Evolutionary conservation across 2,888 invertebrate genomes (phyloP), one percentile per base, ranked within the genome.

Genomic region (Xestia xanthographa): DNA sequence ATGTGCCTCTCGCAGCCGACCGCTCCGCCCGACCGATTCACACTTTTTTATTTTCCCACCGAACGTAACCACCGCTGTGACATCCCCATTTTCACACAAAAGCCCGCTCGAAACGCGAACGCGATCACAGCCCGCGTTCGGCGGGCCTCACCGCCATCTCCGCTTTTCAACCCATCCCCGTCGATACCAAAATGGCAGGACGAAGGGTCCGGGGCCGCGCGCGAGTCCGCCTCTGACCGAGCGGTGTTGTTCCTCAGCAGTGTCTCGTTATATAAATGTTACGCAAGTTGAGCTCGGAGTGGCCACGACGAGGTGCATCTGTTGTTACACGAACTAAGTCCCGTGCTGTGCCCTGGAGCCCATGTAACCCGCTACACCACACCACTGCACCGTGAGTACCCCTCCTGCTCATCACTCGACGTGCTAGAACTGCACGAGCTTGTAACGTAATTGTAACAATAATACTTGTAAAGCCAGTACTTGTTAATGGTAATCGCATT

Each of bases 241-340:
- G 88, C 89, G 86, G 89, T 89, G 90, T 89, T 87, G 88, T 90
- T 90, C 91, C 90, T 91, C 91, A 89, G 89, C 92, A 93, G 95
- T 95, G 94, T 90, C 91, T 93, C 91, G 93, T 94, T 94, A 94
- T 94, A 95, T 95, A 95, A 95, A 96, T 96, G 96, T 95, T 96
- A 95, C 95, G 95, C 95, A 95, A 95, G 94, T 93, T 92, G 90
- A 92, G 91, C 92, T 92, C 91, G 90, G 88, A 92, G 93, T 93
- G 94, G 91, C 91, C 86, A 90, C 90, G 89, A 91, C 91, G 91
- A 92, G 94, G 94, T 93, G 94, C 91, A 88, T 90, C 91, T 88
- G 90, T 91, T 90, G 88, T 88, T 87, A 86, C 86, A 88, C 88
- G 92, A 92, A 91, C 92, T 91, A 91, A 91, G 88, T 82, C 87